A percentile compares a stretch with the other conserved stretches of the same genome.
Evolutionary conservation across 2,888 invertebrate species (phyloP).

Genomic region (Heliconius ethilla): DNA sequence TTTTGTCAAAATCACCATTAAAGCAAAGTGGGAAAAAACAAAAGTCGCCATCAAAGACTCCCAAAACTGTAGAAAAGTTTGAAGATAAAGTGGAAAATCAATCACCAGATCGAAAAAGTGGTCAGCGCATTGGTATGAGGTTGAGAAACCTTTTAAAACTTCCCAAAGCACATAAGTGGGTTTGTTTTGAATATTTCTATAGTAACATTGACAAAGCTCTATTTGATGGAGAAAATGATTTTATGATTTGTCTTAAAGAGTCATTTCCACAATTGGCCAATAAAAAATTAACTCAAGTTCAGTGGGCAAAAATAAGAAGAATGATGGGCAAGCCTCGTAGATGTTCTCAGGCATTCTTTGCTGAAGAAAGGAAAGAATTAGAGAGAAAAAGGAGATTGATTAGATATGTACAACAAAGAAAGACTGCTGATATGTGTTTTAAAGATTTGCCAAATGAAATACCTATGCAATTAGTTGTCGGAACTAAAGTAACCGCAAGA

Average conservation of each 20-base stretch:
- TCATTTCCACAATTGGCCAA: slow-evolving; percentile 96
- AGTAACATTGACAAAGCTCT: slow-evolving; percentile 97
- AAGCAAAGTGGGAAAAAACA: slow-evolving; percentile 76
- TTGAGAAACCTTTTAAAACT: slow-evolving; percentile 95
- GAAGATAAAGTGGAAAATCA: slow-evolving; percentile 74
- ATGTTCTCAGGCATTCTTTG: slow-evolving; percentile 96
- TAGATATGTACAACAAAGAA: slow-evolving; percentile 94
- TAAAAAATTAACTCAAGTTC: slow-evolving; percentile 90
- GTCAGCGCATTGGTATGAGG: slow-evolving; percentile 94
- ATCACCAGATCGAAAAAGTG: slow-evolving; percentile 91
- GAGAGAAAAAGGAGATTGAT: slow-evolving; percentile 96
- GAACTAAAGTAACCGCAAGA: slow-evolving; percentile 95
- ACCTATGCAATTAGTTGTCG: slow-evolving; percentile 96
- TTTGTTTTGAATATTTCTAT: slow-evolving; percentile 99
- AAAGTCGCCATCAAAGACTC: slow-evolving; percentile 80
- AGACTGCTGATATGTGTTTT: slow-evolving; percentile 88
- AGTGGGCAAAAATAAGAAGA: slow-evolving; percentile 97
- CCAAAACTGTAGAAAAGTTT: slow-evolving; percentile 69
- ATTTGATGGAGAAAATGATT: slow-evolving; percentile 98
- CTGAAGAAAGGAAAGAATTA: slow-evolving; percentile 95
- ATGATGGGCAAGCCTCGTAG: slow-evolving; percentile 98
- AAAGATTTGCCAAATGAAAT: slow-evolving; percentile 97
- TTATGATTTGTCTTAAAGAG: slow-evolving; percentile 95
- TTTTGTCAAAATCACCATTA: slow-evolving; percentile 75
- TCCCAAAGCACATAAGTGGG: slow-evolving; percentile 99